Evolutionary conservation across 2,797 vertebrate species (phyloP).

Genomic region (Hipposideros larvatus): DNA sequence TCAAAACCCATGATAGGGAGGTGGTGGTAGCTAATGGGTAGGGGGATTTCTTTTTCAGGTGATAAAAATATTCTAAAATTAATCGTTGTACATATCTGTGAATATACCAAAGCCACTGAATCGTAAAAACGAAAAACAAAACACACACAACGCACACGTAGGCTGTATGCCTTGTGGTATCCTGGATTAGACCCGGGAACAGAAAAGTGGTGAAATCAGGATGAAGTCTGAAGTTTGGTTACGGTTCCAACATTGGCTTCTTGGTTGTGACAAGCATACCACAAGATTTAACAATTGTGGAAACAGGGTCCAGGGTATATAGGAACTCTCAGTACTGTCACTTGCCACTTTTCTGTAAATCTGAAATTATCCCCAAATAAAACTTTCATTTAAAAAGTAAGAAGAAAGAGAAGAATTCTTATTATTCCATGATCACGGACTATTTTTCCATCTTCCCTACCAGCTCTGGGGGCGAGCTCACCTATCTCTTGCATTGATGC

Average conservation of each 20-base stretch:
- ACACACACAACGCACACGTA: neutral
- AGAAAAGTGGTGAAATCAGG: neutral
- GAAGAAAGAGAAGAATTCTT: neutral
- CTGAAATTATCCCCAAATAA: neutral
- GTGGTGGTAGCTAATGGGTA: neutral
- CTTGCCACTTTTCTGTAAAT: neutral
- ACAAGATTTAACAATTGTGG: too few species aligned
- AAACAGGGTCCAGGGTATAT: rapidly evolving
- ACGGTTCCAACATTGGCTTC: rapidly evolving
- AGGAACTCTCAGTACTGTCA: neutral
- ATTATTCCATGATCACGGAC: rapidly evolving
- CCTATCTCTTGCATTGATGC: rapidly evolving
- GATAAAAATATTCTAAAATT: neutral
- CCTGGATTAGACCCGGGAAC: neutral
- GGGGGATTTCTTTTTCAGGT: neutral
- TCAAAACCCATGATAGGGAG: neutral
- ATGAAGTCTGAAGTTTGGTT: neutral
- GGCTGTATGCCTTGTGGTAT: rapidly evolving
- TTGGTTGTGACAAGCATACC: rapidly evolving
- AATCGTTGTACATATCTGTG: neutral
- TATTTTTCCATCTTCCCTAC: neutral
- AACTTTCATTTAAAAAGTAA: neutral
- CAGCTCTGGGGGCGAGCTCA: neutral
- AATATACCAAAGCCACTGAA: too few species aligned
- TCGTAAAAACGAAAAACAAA: neutral